Evolutionary conservation across 2,888 invertebrate genomes (phyloP).

Genomic region (Drosophila anomalipes): DNA sequence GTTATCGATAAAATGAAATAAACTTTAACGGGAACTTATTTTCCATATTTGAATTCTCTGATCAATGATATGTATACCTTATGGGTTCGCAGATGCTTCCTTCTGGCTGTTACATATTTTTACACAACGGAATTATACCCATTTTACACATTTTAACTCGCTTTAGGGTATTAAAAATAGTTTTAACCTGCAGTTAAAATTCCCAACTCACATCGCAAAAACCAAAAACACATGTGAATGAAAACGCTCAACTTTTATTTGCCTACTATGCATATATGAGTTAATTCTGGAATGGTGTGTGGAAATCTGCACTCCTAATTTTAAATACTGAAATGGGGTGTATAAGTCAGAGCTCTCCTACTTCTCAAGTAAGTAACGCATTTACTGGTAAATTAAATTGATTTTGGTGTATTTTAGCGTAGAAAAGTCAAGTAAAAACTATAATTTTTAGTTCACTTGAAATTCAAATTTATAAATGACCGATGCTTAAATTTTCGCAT

Average conservation of each 20-base stretch:
- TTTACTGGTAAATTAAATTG: neutral
- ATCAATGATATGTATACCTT: neutral
- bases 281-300: neutral
- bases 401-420: neutral
- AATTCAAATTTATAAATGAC: neutral
- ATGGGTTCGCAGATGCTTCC: neutral
- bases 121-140: neutral
- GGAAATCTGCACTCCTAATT: neutral
- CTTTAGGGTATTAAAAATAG: neutral
- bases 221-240: conserved; percentile 8
- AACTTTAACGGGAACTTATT: too few species aligned
- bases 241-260: conserved; percentile 18
- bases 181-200: conserved; percentile 21
- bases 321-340: neutral
- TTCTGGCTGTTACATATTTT: neutral
- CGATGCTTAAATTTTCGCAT: neutral
- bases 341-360: neutral
- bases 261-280: neutral
- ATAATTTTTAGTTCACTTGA: rapidly evolving
- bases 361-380: too few species aligned
- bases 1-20: too few species aligned
- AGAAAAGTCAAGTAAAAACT: neutral
- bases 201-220: conserved; percentile 12
- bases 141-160: neutral
- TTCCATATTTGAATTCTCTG: neutral